Percentiles rank a stretch among this genome's conserved stretches.
These are phyloP conservation scores for Ceratosolen solmsi DNA, from an alignment of 1,140 invertebrate genomes.

Conservation along the genomic window DNA sequence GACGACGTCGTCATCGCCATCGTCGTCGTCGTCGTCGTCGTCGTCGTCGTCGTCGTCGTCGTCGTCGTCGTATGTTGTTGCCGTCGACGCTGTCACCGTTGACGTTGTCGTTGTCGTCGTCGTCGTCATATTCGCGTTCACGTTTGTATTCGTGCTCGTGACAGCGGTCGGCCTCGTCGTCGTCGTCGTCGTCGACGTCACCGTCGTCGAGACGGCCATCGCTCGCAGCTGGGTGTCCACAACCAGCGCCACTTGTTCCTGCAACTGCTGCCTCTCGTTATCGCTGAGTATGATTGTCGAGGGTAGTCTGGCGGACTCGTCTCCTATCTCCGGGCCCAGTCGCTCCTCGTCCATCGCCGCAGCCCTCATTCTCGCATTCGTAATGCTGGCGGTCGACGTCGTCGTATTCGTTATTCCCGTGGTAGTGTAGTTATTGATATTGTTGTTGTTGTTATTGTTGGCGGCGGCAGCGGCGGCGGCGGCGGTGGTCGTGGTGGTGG, in stretches of 20 bases:
- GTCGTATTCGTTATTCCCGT: too few relatives aligned
- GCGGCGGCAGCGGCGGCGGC: too few relatives aligned
- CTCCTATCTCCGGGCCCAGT: too few relatives aligned
- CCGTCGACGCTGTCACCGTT: constrained; percentile 40
- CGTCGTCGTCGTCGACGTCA: neutral
- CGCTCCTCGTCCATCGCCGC: too few relatives aligned
- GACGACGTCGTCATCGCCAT: neutral
- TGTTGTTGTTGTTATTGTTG: too few relatives aligned
- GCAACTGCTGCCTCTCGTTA: constrained; percentile 60
- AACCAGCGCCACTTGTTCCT: constrained; percentile 39
- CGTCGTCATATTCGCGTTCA: neutral
- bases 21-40: constrained; percentile 10
- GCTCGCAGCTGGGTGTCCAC: constrained; percentile 49
- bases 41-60: neutral
- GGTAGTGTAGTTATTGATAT: too few relatives aligned
- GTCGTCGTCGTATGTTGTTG: neutral
- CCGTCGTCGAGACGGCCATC: constrained; percentile 46
- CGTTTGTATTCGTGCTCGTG: too few relatives aligned
- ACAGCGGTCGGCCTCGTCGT: neutral
- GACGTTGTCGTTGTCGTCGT: neutral
- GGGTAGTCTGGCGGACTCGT: neutral
- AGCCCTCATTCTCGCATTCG: too few relatives aligned
- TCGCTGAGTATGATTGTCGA: constrained; percentile 54
- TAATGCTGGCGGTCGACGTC: too few relatives aligned
- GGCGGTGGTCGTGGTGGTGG: too few relatives aligned